Evolutionary conservation across 2,797 vertebrate species (phyloP).

Genomic region (Sparidentex hasta): DNA sequence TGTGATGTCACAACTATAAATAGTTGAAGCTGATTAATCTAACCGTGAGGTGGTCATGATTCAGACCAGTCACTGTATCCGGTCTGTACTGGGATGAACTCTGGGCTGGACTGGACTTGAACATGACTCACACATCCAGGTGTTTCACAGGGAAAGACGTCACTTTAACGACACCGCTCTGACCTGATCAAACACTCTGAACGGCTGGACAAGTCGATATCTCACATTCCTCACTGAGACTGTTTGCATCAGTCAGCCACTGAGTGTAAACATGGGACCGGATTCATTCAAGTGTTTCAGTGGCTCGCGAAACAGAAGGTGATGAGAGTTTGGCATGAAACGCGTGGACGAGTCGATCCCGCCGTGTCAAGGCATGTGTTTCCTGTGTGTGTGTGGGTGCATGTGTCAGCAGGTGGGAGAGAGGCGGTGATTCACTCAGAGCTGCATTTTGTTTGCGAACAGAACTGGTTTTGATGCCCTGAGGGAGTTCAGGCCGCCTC

Average conservation of each 20-base stretch:
- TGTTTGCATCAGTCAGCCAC: neutral
- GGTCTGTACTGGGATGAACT: neutral
- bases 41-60: slow-evolving; percentile 8
- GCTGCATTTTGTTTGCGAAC: slow-evolving; percentile 50
- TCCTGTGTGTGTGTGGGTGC: slow-evolving; percentile 12
- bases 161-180: slow-evolving; percentile 22
- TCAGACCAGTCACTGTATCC: slow-evolving; percentile 23
- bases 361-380: slow-evolving; percentile 45
- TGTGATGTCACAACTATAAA: slow-evolving; percentile 7
- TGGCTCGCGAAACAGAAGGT: neutral
- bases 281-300: neutral
- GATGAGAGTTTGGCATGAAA: slow-evolving; percentile 38
- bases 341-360: slow-evolving; percentile 2
- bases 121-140: slow-evolving; percentile 69
- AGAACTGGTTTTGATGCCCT: slow-evolving; percentile 57
- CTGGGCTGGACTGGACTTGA: slow-evolving; percentile 36
- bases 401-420: slow-evolving; percentile 54
- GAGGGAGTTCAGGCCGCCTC: slow-evolving; percentile 25
- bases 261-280: neutral
- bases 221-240: neutral
- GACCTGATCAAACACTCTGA: slow-evolving; percentile 1
- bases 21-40: slow-evolving; percentile 19
- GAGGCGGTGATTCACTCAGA: slow-evolving; percentile 58
- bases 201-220: neutral
- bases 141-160: slow-evolving; percentile 55